phyloP scores from a whole-genome alignment of 92 coral and sea anemone species.

The Epizoanthus stellaris region DNA sequence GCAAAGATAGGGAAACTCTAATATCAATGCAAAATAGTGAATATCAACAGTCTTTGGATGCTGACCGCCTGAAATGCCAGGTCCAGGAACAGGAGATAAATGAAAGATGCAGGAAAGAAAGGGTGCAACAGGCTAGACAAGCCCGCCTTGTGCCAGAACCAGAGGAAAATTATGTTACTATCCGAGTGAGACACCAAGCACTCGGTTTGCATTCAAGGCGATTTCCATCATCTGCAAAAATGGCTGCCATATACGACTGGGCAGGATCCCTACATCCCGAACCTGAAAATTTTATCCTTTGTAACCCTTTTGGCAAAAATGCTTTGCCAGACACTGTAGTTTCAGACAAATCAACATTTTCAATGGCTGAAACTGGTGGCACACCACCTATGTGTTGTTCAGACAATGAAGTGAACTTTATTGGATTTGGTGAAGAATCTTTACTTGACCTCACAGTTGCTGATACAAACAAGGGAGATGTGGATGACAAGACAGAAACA shows the following conservation, averaged over 20 bases:
- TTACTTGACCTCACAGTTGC: not conserved
- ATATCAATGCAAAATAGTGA: no score
- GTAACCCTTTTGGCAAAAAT: slow-evolving; percentile 54
- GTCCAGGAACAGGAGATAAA: no score
- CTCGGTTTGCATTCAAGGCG: slow-evolving; percentile 34
- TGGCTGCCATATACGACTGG: slow-evolving; percentile 71
- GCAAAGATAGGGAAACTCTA: no score
- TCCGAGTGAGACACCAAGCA: no score
- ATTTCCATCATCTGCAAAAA: slow-evolving; percentile 40
- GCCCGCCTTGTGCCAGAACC: no score
- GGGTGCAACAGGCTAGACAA: no score
- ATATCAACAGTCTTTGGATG: no score
- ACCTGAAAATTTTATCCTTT: slow-evolving; percentile 52
- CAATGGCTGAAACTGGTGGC: slow-evolving; percentile 44
- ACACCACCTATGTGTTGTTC: slow-evolving; percentile 63
- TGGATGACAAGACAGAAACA: not conserved
- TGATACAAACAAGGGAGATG: slow-evolving; percentile 7
- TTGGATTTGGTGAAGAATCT: slow-evolving; percentile 55
- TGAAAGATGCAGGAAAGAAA: no score
- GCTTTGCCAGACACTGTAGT: slow-evolving; percentile 46
- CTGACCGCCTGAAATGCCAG: no score
- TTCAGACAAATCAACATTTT: slow-evolving; percentile 52
- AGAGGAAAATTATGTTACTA: no score
- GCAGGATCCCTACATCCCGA: slow-evolving; percentile 66
- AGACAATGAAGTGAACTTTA: slow-evolving; percentile 61